phyloP scores from a whole-genome alignment of 1,140 invertebrate genomes.

The Oncopodura yosiiana region DNA sequence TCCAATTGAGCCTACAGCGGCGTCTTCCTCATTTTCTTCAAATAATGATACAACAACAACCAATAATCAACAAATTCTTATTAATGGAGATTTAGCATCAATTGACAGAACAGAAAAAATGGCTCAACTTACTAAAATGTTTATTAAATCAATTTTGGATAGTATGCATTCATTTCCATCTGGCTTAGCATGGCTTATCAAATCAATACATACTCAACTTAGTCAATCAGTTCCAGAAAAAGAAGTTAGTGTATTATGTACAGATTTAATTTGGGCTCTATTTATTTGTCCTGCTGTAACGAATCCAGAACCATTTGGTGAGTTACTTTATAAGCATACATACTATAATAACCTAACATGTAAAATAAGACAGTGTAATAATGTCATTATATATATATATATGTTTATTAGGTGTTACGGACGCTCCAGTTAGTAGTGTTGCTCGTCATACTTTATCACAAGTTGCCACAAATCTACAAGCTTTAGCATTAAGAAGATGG shows the following conservation, averaged over 20 bases:
- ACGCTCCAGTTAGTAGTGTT: slow-evolving; percentile 26
- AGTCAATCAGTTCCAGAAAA: slow-evolving; percentile 35
- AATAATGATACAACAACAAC: slow-evolving; percentile 82
- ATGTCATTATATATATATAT: slow-evolving; percentile 77
- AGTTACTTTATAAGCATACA: slow-evolving; percentile 89
- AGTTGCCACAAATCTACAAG: slow-evolving; percentile 51
- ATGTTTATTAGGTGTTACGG: slow-evolving; percentile 12
- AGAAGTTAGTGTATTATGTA: slow-evolving; percentile 65
- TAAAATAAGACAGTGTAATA: slow-evolving; percentile 78
- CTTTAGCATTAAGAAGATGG: slow-evolving; percentile 47
- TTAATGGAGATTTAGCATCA: slow-evolving; percentile 62
- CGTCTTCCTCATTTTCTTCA: slow-evolving; percentile 50
- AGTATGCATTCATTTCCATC: slow-evolving; percentile 88
- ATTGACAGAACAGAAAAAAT: slow-evolving; percentile 67
- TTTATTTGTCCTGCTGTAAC: slow-evolving; percentile 95
- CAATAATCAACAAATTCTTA: too few relatives aligned
- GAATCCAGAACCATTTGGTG: slow-evolving; percentile 90
- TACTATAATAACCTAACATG: too few relatives aligned
- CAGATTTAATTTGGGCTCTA: slow-evolving; percentile 83
- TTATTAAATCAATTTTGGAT: slow-evolving; percentile 71
- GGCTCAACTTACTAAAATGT: slow-evolving; percentile 65
- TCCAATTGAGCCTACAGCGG: slow-evolving; percentile 52
- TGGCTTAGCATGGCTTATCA: slow-evolving; percentile 50
- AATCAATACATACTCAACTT: slow-evolving; percentile 47
- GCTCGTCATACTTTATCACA: slow-evolving; percentile 30